phyloP scores from a whole-genome alignment of 2,797 vertebrate genomes.

The Pipistrellus kuhlii region DNA sequence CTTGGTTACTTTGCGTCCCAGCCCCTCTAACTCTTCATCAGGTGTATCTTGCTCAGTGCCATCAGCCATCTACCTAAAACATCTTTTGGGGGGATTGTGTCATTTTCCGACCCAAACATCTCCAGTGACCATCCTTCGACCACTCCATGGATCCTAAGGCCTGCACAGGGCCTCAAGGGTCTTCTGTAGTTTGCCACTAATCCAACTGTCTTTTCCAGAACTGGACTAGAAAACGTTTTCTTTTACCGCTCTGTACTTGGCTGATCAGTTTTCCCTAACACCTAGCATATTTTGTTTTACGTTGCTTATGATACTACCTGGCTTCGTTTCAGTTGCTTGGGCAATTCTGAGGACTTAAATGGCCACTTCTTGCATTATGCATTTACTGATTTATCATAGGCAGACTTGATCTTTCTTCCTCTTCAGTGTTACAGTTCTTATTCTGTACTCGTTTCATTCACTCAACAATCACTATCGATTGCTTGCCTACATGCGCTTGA shows the following conservation, averaged over 20 bases:
- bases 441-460: slow-evolving; percentile 13
- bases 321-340: background rate
- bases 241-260: background rate
- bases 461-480: background rate
- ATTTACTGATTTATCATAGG: background rate
- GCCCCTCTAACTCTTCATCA: background rate
- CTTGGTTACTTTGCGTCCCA: background rate
- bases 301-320: background rate
- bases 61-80: background rate
- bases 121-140: background rate
- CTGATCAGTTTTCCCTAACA: background rate
- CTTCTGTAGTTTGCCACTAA: background rate
- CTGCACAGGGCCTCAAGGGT: background rate
- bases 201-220: background rate
- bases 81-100: background rate
- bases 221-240: background rate
- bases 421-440: background rate
- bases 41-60: background rate
- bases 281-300: background rate
- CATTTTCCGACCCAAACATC: background rate
- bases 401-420: background rate
- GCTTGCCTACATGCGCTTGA: background rate
- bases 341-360: background rate
- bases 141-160: background rate
- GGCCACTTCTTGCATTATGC: background rate